Conservation (phyloP, 2,797 vertebrate genomes). For the Trachurus trachurus region DNA sequence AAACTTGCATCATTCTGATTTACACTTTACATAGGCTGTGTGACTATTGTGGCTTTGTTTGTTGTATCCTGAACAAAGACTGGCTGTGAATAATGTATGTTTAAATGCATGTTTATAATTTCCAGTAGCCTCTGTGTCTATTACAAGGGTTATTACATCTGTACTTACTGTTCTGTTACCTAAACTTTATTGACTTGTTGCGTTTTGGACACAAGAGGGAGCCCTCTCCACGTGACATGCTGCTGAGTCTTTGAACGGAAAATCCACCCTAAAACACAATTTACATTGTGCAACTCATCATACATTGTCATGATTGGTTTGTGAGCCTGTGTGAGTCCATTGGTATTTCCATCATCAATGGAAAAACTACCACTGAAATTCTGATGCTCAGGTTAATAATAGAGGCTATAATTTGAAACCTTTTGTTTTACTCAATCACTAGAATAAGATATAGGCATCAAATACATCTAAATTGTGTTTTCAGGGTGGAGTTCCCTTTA, state of each 20-base stretch:
- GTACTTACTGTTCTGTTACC: neutral
- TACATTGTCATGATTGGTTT: neutral
- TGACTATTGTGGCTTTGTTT: neutral
- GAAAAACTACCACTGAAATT: constrained; percentile 6
- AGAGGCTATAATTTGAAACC: too few species aligned
- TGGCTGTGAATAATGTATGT: neutral
- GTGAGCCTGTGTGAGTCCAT: constrained; percentile 18
- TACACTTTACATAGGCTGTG: neutral
- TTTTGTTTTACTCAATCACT: neutral
- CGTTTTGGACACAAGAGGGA: constrained; percentile 64
- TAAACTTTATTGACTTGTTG: neutral
- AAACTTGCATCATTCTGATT: constrained; percentile 2
- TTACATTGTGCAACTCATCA: neutral
- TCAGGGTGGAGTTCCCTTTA: constrained; percentile 13
- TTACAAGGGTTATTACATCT: constrained; percentile 32
- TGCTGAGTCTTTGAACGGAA: neutral
- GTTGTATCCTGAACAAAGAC: neutral
- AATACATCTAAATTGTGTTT: neutral
- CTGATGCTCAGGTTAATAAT: neutral
- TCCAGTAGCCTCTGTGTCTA: neutral
- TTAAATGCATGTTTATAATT: accelerated
- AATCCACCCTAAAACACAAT: constrained; percentile 25
- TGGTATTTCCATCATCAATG: neutral
- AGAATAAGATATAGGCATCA: neutral
- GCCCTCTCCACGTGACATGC: constrained; percentile 48